Conservation (phyloP, 2,888 invertebrate genomes). For the Ophonus ardosiacus region DNA sequence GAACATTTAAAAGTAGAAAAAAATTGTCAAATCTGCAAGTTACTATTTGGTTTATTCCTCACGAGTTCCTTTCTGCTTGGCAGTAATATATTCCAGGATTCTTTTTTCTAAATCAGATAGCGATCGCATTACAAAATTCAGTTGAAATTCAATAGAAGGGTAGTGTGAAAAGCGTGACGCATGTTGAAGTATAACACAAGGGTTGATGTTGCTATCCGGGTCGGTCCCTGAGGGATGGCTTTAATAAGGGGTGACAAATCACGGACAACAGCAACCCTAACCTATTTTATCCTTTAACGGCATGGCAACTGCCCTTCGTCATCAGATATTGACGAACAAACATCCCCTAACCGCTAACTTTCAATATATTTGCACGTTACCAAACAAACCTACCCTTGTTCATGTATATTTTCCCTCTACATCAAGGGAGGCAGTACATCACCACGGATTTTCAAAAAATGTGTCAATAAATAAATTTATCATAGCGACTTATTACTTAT, state of each 20-base stretch:
- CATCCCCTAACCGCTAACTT: conserved; percentile 18
- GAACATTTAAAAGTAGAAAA: no score
- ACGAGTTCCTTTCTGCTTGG: neutral
- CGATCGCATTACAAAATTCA: neutral
- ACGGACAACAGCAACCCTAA: conserved; percentile 65
- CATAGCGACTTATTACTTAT: no score
- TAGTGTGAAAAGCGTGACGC: conserved; percentile 7
- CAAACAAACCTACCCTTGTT: neutral
- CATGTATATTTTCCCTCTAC: neutral
- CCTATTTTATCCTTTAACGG: conserved; percentile 46
- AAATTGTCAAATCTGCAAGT: no score
- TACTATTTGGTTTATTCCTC: neutral
- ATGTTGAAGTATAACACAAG: conserved; percentile 28
- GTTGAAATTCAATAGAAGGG: conserved; percentile 27
- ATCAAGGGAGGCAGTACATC: no score
- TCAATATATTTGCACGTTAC: conserved; percentile 17
- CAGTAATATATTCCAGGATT: neutral
- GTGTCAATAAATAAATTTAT: no score
- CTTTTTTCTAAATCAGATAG: neutral
- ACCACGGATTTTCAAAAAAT: no score
- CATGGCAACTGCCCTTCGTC: conserved; percentile 31
- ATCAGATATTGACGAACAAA: conserved; percentile 35
- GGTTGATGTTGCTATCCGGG: neutral
- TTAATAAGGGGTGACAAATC: conserved; percentile 72
- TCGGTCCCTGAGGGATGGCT: conserved; percentile 67